Conservation (phyloP, 2,888 invertebrate species). For the Camponotus fellah region DNA sequence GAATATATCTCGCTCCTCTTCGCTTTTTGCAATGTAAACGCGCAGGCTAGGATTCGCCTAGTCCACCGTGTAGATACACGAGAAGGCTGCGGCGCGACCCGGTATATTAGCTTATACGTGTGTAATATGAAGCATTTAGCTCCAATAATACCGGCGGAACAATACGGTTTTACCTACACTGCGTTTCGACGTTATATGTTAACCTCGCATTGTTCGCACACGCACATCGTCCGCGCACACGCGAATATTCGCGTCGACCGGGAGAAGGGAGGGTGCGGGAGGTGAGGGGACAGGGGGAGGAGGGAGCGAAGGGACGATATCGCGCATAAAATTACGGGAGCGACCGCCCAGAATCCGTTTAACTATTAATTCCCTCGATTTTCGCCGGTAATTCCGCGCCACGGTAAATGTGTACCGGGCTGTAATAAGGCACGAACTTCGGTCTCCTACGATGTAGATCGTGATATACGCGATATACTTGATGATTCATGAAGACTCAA, state of each 20-base stretch:
- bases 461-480: not conserved
- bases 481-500: slow-evolving; percentile 4
- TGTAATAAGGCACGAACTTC: slow-evolving; percentile 54
- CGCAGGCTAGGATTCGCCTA: not conserved
- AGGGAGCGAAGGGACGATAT: slow-evolving; percentile 8
- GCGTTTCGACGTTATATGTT: slow-evolving; percentile 54
- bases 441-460: slow-evolving; percentile 30
- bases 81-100: not conserved
- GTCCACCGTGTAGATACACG: slow-evolving; percentile 30
- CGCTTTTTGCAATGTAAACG: not conserved
- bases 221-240: slow-evolving; percentile 4
- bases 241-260: slow-evolving; percentile 26
- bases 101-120: slow-evolving; percentile 66
- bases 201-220: slow-evolving; percentile 27
- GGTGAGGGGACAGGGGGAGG: no score
- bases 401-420: slow-evolving; percentile 25
- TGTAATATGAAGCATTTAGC: slow-evolving; percentile 74
- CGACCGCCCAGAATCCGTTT: slow-evolving; percentile 39
- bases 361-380: slow-evolving; percentile 65
- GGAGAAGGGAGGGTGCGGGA: not conserved
- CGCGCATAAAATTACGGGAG: slow-evolving; percentile 65
- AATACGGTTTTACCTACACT: slow-evolving; percentile 66
- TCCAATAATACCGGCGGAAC: slow-evolving; percentile 74
- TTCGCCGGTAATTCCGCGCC: slow-evolving; percentile 50
- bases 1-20: not conserved